Base-by-base conservation (phyloP, 2,888 invertebrate species). In the Trachelus stipa region DNA sequence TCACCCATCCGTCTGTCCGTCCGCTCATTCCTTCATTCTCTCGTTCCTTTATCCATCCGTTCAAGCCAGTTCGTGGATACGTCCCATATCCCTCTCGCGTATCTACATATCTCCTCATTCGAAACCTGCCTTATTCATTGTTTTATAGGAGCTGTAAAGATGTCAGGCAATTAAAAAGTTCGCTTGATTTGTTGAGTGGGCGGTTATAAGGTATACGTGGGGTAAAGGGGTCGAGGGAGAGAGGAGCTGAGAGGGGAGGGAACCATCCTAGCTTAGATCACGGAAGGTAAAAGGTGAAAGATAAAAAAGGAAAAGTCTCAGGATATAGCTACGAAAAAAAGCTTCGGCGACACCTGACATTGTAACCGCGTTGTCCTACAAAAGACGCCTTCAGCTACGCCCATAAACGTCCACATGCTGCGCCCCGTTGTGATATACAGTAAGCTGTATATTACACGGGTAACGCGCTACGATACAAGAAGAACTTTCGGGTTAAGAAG, bases 131-230 rank as follows among this genome's bases (percentile, higher is more conserved):
- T 37, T 82, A 85, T 90, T 90, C 87, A 90, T 89, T 90, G 90
- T 89, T 90, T 90, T 90, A 90, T 90, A 86, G 87, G 81, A 81
- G 85, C 78, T 84, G 82, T 89, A 88, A 90, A 90, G 79, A 84
- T 85, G 88, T 85, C 87, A 83, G 81, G 82, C 87, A 89, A 89
- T 90, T 90, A 88, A 88, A 88, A 87, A 83, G 82, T 83, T 85
- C 82, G 80, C 78, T 83, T 87, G 86, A 87, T 87, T 86, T 87
- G 85, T 85, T 83, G 84, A 83, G 87, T 88, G 86, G 87, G 87
- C 83, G 86, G 71, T 34, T 34, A 31, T 71, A 34, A 34, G 11
- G 71, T 31, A 12, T 3, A 12, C 12, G 33, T 0, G 31, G 31
- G 71, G 71, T 71, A 15, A 37, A 1, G 4, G 37, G 9, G 30